Percentiles rank a stretch among this genome's conserved stretches.
These are phyloP conservation scores for Nematolebias whitei DNA, from an alignment of 2,113 vertebrate genomes.

Conservation along the genomic window DNA sequence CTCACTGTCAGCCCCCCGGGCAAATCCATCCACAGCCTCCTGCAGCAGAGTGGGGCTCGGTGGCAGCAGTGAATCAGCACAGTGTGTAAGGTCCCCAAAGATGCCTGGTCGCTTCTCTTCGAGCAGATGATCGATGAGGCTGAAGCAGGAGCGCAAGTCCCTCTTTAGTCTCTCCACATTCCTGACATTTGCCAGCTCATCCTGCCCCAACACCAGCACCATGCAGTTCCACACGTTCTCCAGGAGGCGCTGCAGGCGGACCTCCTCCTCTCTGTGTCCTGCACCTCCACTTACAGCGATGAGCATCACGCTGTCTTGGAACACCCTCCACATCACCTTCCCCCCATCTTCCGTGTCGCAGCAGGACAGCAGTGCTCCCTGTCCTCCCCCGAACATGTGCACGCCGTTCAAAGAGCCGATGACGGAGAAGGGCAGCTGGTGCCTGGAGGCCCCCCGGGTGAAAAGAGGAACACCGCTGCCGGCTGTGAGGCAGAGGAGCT, in stretches of 20 bases:
- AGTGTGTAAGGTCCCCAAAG: conserved; percentile 86
- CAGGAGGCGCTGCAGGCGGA: conserved; percentile 82
- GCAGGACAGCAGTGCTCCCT: conserved; percentile 80
- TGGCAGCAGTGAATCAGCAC: conserved; percentile 84
- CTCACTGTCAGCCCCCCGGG: conserved; percentile 80
- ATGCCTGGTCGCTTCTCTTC: conserved; percentile 74
- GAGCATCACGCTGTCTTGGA: conserved; percentile 89
- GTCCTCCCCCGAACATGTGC: conserved; percentile 90
- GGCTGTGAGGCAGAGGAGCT: conserved; percentile 88
- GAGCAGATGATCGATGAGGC: conserved; percentile 87
- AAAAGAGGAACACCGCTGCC: conserved; percentile 89
- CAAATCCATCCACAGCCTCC: conserved; percentile 82
- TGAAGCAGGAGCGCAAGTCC: conserved; percentile 86
- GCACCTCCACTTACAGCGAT: conserved; percentile 84
- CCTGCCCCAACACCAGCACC: conserved; percentile 90
- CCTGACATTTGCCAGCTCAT: conserved; percentile 83
- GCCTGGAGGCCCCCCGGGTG: conserved; percentile 82
- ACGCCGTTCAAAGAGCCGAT: conserved; percentile 92
- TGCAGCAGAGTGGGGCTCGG: conserved; percentile 78
- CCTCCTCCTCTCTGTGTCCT: conserved; percentile 49
- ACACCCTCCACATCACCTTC: conserved; percentile 87
- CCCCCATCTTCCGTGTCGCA: conserved; percentile 83
- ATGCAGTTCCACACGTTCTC: conserved; percentile 89
- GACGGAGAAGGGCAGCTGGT: conserved; percentile 89
- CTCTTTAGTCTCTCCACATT: conserved; percentile 91